A percentile compares a stretch with the other conserved stretches of the same genome.
Conservation (phyloP, 2,113 vertebrate genomes). For the Holacanthus passer region DNA sequence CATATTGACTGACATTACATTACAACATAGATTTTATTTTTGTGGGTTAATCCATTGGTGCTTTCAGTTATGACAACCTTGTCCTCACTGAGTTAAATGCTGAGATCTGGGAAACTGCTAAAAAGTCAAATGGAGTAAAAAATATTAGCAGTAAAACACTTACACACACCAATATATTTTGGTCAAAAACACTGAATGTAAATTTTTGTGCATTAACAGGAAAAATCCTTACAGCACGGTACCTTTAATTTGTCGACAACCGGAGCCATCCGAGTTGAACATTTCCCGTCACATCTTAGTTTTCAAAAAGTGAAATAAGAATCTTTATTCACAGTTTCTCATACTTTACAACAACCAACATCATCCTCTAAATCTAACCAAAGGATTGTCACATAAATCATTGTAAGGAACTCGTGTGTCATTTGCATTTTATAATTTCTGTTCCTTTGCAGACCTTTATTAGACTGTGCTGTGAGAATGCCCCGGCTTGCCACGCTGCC, state of each 20-base stretch:
- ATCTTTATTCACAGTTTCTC: neutral
- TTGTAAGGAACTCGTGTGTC: neutral
- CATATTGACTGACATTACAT: neutral
- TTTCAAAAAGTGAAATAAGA: neutral
- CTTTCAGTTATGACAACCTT: neutral
- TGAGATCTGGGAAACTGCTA: neutral
- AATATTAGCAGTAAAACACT: too few relatives aligned
- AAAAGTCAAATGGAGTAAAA: too few relatives aligned
- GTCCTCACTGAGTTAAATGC: neutral
- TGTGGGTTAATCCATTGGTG: neutral
- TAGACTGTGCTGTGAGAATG: neutral
- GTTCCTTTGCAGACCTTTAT: neutral
- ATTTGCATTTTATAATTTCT: neutral
- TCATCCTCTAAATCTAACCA: neutral
- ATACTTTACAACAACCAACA: neutral
- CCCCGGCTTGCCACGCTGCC: neutral
- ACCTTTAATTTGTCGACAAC: neutral
- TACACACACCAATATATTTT: neutral
- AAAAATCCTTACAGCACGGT: neutral
- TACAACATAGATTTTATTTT: neutral
- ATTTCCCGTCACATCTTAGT: neutral
- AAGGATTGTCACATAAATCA: neutral
- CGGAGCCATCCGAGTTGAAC: neutral
- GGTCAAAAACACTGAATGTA: neutral
- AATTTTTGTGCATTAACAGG: neutral